Conservation (phyloP, 2,888 invertebrate genomes). For the Scelioninae gen. 2 region DNA sequence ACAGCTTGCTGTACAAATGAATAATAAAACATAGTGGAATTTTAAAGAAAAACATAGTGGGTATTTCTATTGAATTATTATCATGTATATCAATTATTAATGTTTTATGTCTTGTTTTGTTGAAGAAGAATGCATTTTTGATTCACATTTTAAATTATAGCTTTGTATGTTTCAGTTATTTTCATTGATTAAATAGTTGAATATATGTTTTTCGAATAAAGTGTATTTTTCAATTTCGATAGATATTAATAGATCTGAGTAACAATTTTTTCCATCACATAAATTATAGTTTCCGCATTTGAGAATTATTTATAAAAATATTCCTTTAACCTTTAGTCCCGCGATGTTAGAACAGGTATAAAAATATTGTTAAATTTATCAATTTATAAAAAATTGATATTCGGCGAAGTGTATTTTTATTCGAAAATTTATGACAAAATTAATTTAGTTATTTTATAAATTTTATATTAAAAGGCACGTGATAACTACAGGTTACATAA, state of each 20-base stretch:
- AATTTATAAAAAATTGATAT: no score
- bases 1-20: conserved; percentile 70
- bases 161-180: conserved; percentile 1
- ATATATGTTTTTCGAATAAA: not conserved
- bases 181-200: not conserved
- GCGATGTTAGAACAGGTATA: no score
- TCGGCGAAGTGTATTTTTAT: no score
- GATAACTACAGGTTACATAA: no score
- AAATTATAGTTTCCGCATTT: not conserved
- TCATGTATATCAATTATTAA: conserved; percentile 19
- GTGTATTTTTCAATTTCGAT: conserved; percentile 3
- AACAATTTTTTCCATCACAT: not conserved
- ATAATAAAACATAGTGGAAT: conserved; percentile 67
- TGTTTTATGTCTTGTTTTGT: conserved; percentile 1
- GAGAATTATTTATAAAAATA: no score
- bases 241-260: not conserved
- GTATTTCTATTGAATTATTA: conserved; percentile 31
- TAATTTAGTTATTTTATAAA: no score
- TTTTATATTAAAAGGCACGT: no score
- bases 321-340: no score
- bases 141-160: not conserved
- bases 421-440: no score
- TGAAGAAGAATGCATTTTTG: not conserved
- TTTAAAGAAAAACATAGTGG: conserved; percentile 49
- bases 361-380: no score